Evolutionary conservation across 1,140 invertebrate species (phyloP).

Genomic region (Caerostris extrusa): DNA sequence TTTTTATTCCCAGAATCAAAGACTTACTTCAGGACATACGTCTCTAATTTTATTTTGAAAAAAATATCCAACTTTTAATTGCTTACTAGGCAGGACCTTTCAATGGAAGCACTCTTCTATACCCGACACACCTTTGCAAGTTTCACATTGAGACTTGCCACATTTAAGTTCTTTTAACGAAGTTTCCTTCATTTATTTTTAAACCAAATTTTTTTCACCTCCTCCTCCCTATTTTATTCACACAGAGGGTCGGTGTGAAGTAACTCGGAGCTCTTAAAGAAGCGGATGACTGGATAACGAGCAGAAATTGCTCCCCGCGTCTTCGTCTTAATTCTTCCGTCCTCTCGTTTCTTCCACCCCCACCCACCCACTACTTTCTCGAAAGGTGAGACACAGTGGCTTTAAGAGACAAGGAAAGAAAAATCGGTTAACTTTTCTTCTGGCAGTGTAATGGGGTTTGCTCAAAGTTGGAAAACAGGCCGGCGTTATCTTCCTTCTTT

Average conservation of each 20-base stretch:
- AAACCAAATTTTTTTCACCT: background rate
- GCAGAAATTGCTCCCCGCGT: conserved; percentile 60
- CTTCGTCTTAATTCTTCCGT: conserved; percentile 30
- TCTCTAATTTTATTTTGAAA: background rate
- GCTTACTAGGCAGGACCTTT: background rate
- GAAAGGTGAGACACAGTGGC: conserved; percentile 21
- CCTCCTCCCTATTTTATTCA: background rate
- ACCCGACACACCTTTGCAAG: background rate
- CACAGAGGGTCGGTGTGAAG: conserved; percentile 6
- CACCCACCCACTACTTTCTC: background rate
- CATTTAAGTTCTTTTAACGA: conserved; percentile 62
- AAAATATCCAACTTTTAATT: conserved; percentile 13
- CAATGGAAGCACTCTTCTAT: conserved; percentile 42
- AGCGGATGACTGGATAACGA: conserved; percentile 71
- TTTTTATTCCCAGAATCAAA: background rate
- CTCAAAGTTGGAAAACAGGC: conserved; percentile 29
- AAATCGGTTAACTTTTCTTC: conserved; percentile 59
- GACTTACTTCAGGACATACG: background rate
- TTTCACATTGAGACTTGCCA: background rate
- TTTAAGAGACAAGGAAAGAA: conserved; percentile 60
- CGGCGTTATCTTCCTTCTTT: background rate
- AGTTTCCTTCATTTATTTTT: conserved; percentile 48
- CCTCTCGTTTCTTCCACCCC: background rate
- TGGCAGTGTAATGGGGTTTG: conserved; percentile 48
- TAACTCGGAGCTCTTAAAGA: conserved; percentile 45